Evolutionary conservation across 1,140 invertebrate genomes (phyloP).

Genomic region (Pseudomyrmex sp.): DNA sequence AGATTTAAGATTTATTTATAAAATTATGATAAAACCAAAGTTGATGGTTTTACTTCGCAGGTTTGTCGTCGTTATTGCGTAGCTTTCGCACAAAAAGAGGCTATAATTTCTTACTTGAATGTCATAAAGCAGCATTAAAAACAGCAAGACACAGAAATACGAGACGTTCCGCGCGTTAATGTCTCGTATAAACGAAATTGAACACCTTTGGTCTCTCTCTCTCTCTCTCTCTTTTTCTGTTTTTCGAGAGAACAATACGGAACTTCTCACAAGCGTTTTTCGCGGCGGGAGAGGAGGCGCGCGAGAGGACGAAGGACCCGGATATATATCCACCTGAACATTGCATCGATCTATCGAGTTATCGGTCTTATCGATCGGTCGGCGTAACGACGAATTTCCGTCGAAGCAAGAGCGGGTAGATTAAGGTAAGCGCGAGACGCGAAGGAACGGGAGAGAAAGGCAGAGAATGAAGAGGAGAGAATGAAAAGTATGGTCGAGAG

Average conservation of each 20-base stretch:
- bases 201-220: neutral
- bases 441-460: neutral
- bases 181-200: constrained; percentile 13
- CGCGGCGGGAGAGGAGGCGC: neutral
- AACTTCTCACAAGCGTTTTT: constrained; percentile 5
- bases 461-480: constrained; percentile 48
- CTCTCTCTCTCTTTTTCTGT: too few relatives aligned
- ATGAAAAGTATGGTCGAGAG: constrained; percentile 39
- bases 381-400: constrained; percentile 69
- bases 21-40: neutral
- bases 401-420: constrained; percentile 59
- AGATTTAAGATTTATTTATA: neutral
- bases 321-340: constrained; percentile 17
- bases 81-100: neutral
- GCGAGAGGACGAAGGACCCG: neutral
- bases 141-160: neutral
- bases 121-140: neutral
- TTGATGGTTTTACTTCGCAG: neutral
- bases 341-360: constrained; percentile 62
- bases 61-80: neutral
- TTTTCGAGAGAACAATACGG: neutral
- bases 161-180: neutral
- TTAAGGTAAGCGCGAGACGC: constrained; percentile 38
- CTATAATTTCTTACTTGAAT: neutral
- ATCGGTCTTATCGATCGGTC: constrained; percentile 64